Evolutionary conservation across 2,888 invertebrate species (phyloP).

Genomic region (Metallyticus violacea): DNA sequence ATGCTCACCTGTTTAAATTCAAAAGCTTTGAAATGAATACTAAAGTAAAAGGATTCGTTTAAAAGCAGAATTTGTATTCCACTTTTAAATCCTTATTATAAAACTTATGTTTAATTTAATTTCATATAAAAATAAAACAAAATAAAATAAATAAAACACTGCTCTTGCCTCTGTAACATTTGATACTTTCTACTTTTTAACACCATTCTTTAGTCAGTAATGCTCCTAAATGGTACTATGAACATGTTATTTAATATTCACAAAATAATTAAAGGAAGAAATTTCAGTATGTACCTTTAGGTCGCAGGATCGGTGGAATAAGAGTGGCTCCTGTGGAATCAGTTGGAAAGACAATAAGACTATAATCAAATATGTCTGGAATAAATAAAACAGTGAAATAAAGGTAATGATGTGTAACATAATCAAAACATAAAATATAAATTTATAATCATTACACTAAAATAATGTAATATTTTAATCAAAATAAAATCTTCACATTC

Average conservation of each 20-base stretch:
- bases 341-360: constrained; percentile 70
- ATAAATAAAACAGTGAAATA: constrained; percentile 46
- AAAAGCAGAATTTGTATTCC: not conserved
- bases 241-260: not conserved
- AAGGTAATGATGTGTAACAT: constrained; percentile 33
- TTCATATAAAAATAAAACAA: not conserved
- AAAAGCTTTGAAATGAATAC: not conserved
- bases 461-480: not conserved
- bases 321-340: constrained; percentile 69
- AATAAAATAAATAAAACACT: not conserved
- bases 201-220: not conserved
- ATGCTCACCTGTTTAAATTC: not conserved
- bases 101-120: not conserved
- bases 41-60: not conserved
- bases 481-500: not conserved
- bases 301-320: constrained; percentile 66
- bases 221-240: not conserved
- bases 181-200: not conserved
- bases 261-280: not conserved
- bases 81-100: not conserved
- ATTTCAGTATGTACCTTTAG: constrained; percentile 57
- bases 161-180: not conserved
- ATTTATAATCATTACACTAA: not conserved
- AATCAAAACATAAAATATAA: constrained; percentile 16
- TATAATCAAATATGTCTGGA: constrained; percentile 72